A percentile compares a stretch with the other conserved stretches of the same genome.
Conservation (phyloP, 2,113 vertebrate genomes). For the Dryoscopus gambensis region DNA sequence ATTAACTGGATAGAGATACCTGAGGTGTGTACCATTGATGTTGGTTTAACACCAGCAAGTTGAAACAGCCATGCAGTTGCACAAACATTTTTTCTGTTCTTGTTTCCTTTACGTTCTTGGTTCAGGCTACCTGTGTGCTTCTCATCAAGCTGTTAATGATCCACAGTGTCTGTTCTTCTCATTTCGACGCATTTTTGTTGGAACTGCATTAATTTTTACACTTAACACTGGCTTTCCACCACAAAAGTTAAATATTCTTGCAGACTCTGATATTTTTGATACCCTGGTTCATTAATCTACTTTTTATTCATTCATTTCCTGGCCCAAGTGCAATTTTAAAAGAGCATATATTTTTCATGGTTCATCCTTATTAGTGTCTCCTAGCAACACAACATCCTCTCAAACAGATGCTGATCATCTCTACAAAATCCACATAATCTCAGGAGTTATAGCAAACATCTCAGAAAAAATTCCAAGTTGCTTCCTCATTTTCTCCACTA, state of each 20-base stretch:
- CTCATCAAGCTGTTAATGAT: neutral
- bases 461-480: neutral
- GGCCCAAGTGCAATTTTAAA: neutral
- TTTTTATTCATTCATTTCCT: neutral
- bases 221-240: neutral
- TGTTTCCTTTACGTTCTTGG: neutral
- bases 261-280: neutral
- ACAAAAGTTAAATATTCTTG: neutral
- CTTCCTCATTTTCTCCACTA: neutral
- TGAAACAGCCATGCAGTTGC: neutral
- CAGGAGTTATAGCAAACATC: neutral
- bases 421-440: neutral
- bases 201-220: neutral
- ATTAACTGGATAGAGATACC: neutral
- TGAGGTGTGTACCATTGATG: neutral
- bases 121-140: neutral
- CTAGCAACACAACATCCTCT: neutral
- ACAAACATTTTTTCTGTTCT: neutral
- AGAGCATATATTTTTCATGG: neutral
- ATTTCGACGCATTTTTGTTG: neutral
- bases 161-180: neutral
- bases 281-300: neutral
- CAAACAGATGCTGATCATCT: neutral
- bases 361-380: neutral
- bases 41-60: neutral